These are phyloP conservation scores for Anguilla megastoma DNA, from an alignment of 2,797 vertebrate species.

Conservation along the genomic window DNA sequence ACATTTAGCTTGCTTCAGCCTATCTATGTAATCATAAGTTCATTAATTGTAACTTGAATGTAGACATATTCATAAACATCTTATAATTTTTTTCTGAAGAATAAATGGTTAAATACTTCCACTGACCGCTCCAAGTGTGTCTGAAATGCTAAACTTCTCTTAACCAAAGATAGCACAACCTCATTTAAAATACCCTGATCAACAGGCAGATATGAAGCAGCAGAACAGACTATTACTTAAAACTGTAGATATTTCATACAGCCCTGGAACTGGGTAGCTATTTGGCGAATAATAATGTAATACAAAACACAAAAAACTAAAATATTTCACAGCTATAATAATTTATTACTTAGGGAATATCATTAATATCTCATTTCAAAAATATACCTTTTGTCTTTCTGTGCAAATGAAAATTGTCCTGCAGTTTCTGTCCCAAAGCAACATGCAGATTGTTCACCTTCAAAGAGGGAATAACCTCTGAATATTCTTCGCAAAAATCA, in stretches of 20 bases:
- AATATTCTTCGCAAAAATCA: not conserved
- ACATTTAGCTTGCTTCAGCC: not conserved
- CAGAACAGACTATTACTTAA: not conserved
- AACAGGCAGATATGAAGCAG: not conserved
- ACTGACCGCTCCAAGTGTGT: not conserved
- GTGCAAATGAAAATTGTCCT: not conserved
- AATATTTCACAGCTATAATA: not conserved
- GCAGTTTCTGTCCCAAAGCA: not conserved
- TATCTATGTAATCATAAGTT: not conserved
- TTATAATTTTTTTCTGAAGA: not conserved
- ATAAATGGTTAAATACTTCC: not conserved
- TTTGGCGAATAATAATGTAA: not conserved
- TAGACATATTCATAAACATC: not conserved
- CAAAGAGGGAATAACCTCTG: not conserved
- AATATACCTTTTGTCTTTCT: not conserved
- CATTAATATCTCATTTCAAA: constrained; percentile 4
- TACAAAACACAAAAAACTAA: not conserved
- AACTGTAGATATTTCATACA: not conserved
- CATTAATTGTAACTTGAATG: not conserved
- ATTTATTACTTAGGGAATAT: constrained; percentile 15
- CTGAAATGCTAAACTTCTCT: not conserved
- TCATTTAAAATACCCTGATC: not conserved
- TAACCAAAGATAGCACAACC: not conserved
- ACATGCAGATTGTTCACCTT: not conserved
- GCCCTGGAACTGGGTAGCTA: not conserved